Percentiles rank a stretch among this genome's conserved stretches.
Evolutionary conservation across 2,113 vertebrate genomes (phyloP).

Genomic region (Notiomystis cincta): DNA sequence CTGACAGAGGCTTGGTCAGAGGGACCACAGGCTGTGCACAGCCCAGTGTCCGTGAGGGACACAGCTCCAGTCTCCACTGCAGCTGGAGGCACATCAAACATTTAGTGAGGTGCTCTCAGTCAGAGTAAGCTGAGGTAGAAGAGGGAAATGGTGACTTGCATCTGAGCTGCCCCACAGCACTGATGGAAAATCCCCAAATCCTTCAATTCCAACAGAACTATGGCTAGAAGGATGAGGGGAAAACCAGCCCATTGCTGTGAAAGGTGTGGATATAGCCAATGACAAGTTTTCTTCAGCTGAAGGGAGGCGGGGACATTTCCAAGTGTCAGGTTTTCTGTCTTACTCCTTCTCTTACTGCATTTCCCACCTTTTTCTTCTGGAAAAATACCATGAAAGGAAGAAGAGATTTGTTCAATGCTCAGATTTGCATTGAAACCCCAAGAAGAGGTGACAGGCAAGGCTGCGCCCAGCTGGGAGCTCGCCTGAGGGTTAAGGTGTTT

Average conservation of each 20-base stretch:
- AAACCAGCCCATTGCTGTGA: not conserved
- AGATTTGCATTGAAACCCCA: not conserved
- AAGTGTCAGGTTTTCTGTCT: not conserved
- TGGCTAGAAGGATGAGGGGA: accelerated
- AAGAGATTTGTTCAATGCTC: not conserved
- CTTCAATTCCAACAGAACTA: not conserved
- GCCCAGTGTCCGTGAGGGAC: not conserved
- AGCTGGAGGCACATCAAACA: not conserved
- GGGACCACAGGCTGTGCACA: not conserved
- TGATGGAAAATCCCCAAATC: not conserved
- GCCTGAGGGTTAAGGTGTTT: not conserved
- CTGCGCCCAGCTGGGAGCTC: not conserved
- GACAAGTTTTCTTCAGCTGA: not conserved
- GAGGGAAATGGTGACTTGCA: not conserved
- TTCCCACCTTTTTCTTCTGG: not conserved
- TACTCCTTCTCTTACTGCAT: not conserved
- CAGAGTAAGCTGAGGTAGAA: not conserved
- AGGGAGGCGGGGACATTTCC: not conserved
- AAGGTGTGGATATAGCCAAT: not conserved
- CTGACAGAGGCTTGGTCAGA: not conserved
- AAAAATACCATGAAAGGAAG: not conserved
- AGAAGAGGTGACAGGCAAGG: not conserved
- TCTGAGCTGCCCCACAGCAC: not conserved
- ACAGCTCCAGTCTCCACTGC: not conserved
- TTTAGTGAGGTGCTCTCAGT: not conserved